Evolutionary conservation across 2,113 vertebrate species (phyloP).

Genomic region (Pseudorasbora parva): DNA sequence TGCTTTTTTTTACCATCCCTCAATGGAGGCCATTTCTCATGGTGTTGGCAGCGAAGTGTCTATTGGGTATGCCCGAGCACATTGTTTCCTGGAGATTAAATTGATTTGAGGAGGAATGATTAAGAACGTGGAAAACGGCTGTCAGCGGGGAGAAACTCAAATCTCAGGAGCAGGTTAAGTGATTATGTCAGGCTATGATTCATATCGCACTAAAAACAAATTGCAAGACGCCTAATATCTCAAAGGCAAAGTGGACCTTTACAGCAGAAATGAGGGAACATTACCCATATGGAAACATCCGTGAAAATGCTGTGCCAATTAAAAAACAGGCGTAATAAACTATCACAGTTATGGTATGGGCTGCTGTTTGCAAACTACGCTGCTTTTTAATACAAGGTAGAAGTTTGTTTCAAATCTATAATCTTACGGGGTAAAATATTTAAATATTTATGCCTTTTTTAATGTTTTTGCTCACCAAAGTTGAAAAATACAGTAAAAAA

Average conservation of each 20-base stretch:
- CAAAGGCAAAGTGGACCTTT: slow-evolving; percentile 20
- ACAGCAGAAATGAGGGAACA: slow-evolving; percentile 7
- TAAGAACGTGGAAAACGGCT: slow-evolving; percentile 34
- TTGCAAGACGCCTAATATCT: slow-evolving; percentile 26
- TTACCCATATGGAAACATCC: not conserved
- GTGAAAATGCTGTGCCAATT: not conserved
- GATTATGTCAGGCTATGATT: slow-evolving; percentile 46
- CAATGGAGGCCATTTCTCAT: slow-evolving; percentile 29
- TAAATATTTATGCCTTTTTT: no score
- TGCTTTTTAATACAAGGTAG: not conserved
- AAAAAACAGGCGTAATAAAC: not conserved
- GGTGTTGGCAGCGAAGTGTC: slow-evolving; percentile 30
- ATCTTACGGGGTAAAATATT: no score
- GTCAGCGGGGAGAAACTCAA: slow-evolving; percentile 36
- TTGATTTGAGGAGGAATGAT: slow-evolving; percentile 43
- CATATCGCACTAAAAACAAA: slow-evolving; percentile 38
- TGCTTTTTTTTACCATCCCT: not conserved
- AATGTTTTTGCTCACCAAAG: not conserved
- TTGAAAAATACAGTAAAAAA: not conserved
- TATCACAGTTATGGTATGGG: not conserved
- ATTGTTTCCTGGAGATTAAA: slow-evolving; percentile 44
- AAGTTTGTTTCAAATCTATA: not conserved
- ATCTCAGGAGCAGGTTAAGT: slow-evolving; percentile 49
- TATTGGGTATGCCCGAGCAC: not conserved
- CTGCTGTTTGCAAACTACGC: not conserved